Percentiles rank a stretch among this genome's conserved stretches.
Conservation (phyloP, 2,113 vertebrate species). For the Lophotis ruficrista region DNA sequence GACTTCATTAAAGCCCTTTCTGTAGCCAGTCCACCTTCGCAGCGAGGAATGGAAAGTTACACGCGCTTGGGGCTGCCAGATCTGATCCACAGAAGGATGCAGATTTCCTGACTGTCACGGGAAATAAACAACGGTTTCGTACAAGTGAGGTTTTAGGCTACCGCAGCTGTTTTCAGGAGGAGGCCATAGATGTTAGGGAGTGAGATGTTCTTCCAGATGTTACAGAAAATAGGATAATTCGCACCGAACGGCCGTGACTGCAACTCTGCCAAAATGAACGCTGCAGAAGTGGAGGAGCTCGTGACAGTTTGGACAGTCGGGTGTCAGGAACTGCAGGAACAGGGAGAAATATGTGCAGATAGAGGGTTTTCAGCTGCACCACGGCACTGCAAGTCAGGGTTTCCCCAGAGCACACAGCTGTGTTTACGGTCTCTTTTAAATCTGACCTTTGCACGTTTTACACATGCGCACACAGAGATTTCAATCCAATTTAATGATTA, state of each 20-base stretch:
- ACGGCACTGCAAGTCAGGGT: neutral
- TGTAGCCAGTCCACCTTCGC: neutral
- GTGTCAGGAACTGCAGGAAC: fast-evolving
- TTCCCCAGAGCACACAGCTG: neutral
- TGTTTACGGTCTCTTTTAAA: neutral
- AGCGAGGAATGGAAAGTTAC: conserved; percentile 7
- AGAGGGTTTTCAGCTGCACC: neutral
- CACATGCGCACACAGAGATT: fast-evolving
- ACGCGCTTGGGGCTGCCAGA: neutral
- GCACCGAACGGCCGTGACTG: fast-evolving
- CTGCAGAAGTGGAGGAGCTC: neutral
- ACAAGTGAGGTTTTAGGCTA: neutral
- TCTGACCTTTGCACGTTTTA: neutral
- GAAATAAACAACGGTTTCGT: neutral
- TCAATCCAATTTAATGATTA: neutral
- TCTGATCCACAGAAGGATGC: neutral
- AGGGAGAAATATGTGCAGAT: neutral
- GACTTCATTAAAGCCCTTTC: neutral
- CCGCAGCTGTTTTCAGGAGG: neutral
- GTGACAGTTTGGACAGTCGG: neutral
- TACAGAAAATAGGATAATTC: fast-evolving
- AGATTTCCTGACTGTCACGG: neutral
- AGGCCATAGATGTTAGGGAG: neutral
- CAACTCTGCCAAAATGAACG: fast-evolving
- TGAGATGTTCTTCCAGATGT: neutral